Evolutionary conservation across 1,140 invertebrate genomes (phyloP), one percentile per base, ranked within the genome.

Genomic region (Zaprionus inermis): DNA sequence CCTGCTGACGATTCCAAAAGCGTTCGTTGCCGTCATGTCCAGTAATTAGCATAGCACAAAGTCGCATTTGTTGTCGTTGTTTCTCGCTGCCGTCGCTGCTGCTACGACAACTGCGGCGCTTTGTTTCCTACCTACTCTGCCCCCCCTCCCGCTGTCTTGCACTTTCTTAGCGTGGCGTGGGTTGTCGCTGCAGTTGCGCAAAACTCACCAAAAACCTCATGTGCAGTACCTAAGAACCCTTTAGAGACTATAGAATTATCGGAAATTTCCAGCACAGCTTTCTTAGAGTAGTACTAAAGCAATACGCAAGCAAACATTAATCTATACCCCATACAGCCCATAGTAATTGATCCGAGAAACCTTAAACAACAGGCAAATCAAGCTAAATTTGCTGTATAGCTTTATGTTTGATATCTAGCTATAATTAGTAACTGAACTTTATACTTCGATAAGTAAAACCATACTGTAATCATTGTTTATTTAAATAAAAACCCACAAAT

Each of bases 11-110:
- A 64, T 74, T 75, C 78, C 71, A 71, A 79, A 78, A 80, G 58
- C 78, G 46, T 59, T 78, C 67, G 72, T 65, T 81, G 82, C 72
- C 72, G 83, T 86, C 83, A 82, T 86, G 82, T 86, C 79, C 83
- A 86, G 83, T 86, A 86, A 86, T 86, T 86, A 86, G 83, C 83
- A 86, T 86, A 86, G 82, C 81, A 82, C 80, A 69, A 63, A 72
- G 76, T 61, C 73, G 36, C 78, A 84, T 81, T 67, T 70, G 73
- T 49, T 54, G 56, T 46, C n/a, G 58, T 57, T 59, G 67, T 70
- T 58, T 34, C 28, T 72, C 24, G 24, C 3, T 28, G 24, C 24
- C 24, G 24, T 4, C 24, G 24, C 24, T 7, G 64, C 32, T 76
- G 76, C 34, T 24, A 63, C 44, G 68, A 86, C 82, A 86, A 86